phyloP scores from a whole-genome alignment of 1,140 invertebrate species.

The Chrysopa pallens region DNA sequence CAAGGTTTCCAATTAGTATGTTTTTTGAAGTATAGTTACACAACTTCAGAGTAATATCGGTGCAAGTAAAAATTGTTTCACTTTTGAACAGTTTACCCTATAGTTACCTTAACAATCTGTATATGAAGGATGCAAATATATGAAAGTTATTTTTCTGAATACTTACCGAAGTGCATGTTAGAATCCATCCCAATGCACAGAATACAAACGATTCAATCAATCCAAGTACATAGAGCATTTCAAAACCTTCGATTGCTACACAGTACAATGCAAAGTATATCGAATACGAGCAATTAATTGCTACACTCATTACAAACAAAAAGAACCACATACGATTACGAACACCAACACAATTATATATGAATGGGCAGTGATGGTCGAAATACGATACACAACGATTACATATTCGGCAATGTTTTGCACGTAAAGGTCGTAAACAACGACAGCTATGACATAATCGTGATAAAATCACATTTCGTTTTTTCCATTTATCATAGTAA shows the following conservation, averaged over 20 bases:
- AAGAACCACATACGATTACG: conserved; percentile 83
- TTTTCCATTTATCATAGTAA: conserved; percentile 77
- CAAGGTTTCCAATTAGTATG: too few species aligned
- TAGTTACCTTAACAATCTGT: too few species aligned
- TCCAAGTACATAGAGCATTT: conserved; percentile 61
- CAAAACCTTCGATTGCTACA: conserved; percentile 67
- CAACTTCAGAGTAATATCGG: too few species aligned
- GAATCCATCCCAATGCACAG: conserved; percentile 67
- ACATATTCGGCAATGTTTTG: conserved; percentile 83
- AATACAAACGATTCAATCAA: conserved; percentile 66
- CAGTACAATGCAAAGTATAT: conserved; percentile 80
- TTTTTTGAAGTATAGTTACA: too few species aligned
- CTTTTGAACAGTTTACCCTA: too few species aligned
- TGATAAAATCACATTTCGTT: conserved; percentile 66
- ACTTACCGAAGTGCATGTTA: conserved; percentile 75
- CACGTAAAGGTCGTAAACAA: conserved; percentile 65
- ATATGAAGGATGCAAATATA: too few species aligned
- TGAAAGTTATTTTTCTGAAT: neutral
- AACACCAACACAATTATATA: conserved; percentile 82
- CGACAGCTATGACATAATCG: conserved; percentile 80
- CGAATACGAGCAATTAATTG: conserved; percentile 69
- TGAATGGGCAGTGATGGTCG: conserved; percentile 90
- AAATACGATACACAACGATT: conserved; percentile 84
- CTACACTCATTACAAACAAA: conserved; percentile 67
- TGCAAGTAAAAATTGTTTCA: too few species aligned